Base-by-base conservation (phyloP, 2,797 vertebrate genomes). In the Taenioides sp. region DNA sequence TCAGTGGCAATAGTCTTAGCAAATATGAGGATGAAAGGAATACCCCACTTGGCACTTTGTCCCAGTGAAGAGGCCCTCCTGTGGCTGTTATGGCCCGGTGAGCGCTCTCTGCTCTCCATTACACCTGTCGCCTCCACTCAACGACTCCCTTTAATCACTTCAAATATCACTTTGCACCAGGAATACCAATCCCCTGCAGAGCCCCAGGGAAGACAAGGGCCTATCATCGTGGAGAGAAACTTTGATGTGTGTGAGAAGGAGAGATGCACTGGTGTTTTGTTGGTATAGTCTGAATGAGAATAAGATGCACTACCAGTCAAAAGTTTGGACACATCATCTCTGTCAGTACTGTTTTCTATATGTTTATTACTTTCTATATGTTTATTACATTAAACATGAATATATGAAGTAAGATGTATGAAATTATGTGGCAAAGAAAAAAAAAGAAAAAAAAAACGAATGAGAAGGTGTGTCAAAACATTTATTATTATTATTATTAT, bases 81-180 rank as follows among this genome's bases (percentile, higher is more conserved):
- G 78, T 67, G n/a, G 67, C 86, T 83, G 82, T 86, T 79, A 78
- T 75, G 72, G 47, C 83, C 50, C 81, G 90, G 85, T 82, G 67
- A 82, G 74, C 62, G n/a, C 17, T 80, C 81, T 82, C 84, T 83
- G 81, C 80, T 89, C 86, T 88, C 89, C 78, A 88, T 90, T 90
- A 89, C 75, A 84, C 74, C 86, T 88, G 91, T 89, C 90, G 85
- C 79, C 86, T 86, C 71, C 59, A 37, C 88, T 86, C 78, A 90
- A 74, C 52, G 76, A 76, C 83, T 84, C 72, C 72, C 87, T 93
- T 90, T 91, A 88, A 91, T 92, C 88, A 92, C 86, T 81, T 87
- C 80, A 88, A 85, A 90, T 90, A 91, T 90, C 84, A 87, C 90
- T 89, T 91, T 88, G 88, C 88, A 87, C 76, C 7, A 84, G 76